These are phyloP conservation scores for Theristicus caerulescens DNA, from an alignment of 2,113 vertebrate species.

Conservation along the genomic window DNA sequence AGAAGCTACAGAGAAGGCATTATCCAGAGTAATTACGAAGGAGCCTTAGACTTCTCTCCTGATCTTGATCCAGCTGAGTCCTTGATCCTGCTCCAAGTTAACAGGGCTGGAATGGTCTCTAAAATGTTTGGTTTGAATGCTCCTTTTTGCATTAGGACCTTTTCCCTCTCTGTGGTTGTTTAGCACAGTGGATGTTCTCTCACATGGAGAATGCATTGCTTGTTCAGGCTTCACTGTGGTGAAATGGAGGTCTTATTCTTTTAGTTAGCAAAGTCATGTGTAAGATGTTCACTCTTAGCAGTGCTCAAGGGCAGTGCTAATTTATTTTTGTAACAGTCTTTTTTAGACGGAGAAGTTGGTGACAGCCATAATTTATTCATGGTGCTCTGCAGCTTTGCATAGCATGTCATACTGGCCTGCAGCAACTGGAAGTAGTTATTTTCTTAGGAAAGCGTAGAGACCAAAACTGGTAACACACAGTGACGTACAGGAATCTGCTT, in stretches of 20 bases:
- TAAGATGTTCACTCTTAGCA: slow-evolving; percentile 26
- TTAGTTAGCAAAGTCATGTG: background rate
- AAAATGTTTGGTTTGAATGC: background rate
- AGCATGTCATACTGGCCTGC: background rate
- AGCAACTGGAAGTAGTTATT: slow-evolving; percentile 37
- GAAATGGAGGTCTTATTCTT: slow-evolving; percentile 9
- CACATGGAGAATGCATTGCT: background rate
- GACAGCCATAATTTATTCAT: slow-evolving; percentile 61
- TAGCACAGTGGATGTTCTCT: background rate
- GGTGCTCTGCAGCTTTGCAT: slow-evolving; percentile 31
- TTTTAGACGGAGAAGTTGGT: slow-evolving; percentile 22
- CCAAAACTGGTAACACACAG: slow-evolving; percentile 3
- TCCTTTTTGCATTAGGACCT: background rate
- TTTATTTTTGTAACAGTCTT: slow-evolving; percentile 53
- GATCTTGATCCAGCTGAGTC: background rate
- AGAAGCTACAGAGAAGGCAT: background rate
- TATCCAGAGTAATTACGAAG: background rate
- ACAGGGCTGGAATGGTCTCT: background rate
- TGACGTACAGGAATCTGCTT: background rate
- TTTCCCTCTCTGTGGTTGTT: background rate
- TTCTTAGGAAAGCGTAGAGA: slow-evolving; percentile 29
- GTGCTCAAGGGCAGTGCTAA: slow-evolving; percentile 28
- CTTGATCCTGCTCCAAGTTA: background rate
- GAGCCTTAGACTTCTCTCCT: background rate
- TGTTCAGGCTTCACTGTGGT: background rate